These are phyloP conservation scores for Girardinichthys multiradiatus DNA, from an alignment of 2,113 vertebrate genomes.

Conservation along the genomic window DNA sequence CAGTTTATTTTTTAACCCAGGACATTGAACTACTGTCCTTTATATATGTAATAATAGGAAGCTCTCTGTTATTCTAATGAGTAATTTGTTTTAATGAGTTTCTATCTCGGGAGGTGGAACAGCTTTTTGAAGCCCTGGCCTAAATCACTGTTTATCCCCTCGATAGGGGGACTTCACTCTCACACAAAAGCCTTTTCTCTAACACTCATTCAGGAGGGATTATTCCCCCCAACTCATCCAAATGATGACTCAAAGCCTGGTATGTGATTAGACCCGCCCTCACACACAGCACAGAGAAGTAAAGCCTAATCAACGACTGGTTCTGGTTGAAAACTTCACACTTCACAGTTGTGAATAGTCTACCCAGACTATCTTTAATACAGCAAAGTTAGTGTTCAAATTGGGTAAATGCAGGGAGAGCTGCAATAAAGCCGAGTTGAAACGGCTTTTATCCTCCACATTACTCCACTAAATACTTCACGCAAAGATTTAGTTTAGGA, in stretches of 20 bases:
- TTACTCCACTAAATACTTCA: constrained; percentile 43
- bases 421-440: constrained; percentile 27
- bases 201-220: constrained; percentile 65
- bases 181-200: constrained; percentile 58
- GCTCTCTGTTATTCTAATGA: background rate
- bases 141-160: constrained; percentile 45
- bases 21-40: background rate
- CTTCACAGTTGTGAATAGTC: background rate
- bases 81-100: constrained; percentile 31
- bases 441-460: constrained; percentile 47
- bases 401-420: background rate
- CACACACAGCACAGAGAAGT: constrained; percentile 4
- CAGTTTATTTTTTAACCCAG: background rate
- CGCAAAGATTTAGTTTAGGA: constrained; percentile 25
- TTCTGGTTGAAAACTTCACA: background rate
- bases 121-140: constrained; percentile 23
- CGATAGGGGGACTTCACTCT: constrained; percentile 21
- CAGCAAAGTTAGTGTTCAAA: background rate
- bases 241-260: constrained; percentile 67
- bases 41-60: background rate
- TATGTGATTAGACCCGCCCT: constrained; percentile 58
- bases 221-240: constrained; percentile 71
- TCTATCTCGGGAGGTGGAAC: constrained; percentile 1
- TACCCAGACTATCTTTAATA: background rate
- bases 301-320: constrained; percentile 12